Evolutionary conservation across 2,797 vertebrate genomes (phyloP).

Genomic region (Clarias fuscus): DNA sequence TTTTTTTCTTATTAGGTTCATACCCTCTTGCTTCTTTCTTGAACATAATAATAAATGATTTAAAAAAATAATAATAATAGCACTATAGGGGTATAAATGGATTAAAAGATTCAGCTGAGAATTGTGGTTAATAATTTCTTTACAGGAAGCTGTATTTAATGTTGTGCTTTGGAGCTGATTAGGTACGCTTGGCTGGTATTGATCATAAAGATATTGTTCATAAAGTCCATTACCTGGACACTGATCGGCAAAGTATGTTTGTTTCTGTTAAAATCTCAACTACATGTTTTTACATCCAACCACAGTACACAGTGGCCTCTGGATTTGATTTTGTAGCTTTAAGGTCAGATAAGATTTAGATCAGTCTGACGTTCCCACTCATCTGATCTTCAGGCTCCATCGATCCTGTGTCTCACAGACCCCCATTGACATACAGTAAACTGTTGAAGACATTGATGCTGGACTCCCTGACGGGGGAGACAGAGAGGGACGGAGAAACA

Average conservation of each 20-base stretch:
- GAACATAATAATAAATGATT: neutral
- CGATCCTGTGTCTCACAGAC: neutral
- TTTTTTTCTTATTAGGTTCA: neutral
- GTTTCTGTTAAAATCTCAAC: neutral
- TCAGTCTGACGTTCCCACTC: neutral
- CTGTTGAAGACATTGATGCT: neutral
- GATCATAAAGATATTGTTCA: neutral
- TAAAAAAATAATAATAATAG: neutral
- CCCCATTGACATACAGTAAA: neutral
- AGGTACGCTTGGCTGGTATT: neutral
- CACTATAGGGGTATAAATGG: neutral
- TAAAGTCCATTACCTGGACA: neutral
- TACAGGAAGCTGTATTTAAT: neutral
- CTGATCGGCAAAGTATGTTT: neutral
- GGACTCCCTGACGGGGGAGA: neutral
- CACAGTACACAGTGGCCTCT: neutral
- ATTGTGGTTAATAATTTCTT: no score
- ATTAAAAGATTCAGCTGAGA: neutral
- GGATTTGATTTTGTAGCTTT: neutral
- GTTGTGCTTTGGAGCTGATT: slow-evolving; percentile 23
- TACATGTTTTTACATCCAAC: neutral
- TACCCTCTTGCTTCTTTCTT: neutral
- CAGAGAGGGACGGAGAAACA: neutral
- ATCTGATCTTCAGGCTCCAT: neutral
- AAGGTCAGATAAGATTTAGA: neutral